Evolutionary conservation across 2,113 vertebrate species (phyloP), one percentile per base, ranked within the genome.

Genomic region (Alexandromys fortis): DNA sequence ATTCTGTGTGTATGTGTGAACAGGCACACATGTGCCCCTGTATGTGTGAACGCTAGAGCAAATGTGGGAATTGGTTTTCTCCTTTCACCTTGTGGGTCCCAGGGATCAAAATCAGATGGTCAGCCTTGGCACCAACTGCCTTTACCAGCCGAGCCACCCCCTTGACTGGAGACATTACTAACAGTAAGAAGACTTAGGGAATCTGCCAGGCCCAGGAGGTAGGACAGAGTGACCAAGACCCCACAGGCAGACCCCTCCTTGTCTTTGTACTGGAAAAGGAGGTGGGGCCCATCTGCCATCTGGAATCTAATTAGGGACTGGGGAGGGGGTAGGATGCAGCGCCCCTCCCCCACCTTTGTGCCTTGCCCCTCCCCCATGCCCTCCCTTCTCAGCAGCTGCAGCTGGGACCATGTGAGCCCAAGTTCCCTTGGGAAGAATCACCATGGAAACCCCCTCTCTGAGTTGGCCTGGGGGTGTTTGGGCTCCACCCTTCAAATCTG

Each of bases 191-290:
- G 33, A 10, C 2, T 5, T 14, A 38, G 9, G 21, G 75, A 78
- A 38, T 67, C 72, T 30, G 26, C 21, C 67, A 72, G 89, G 26
- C 72, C 77, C 61, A 10, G 49, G 70, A 86, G 93, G 67, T 61
- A 14, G 55, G 78, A 82, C 92, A 94, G 52, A 65, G 90, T 97
- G 98, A 97, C 91, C 73, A 88, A 96, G 98, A 88, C 78, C 81
- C 24, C 2, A 21, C 30, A 68, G 75, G 67, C 33, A 86, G 42
- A 65, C 16, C 61, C 83, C 30, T 63, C 45, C 75, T 42, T 26
- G 90, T 70, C 98, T 99, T 99, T 99, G 99, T 99, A 98, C 99
- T 99, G 98, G 98, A 99, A 99, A 98, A 99, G 98, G 98, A 98
- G 98, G 97, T 97, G 78, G 97, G 96, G 83, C 81, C 92, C 96